A percentile compares a stretch with the other conserved stretches of the same genome.
phyloP scores from a whole-genome alignment of 1,140 invertebrate genomes.

The Drosophila saltans region DNA sequence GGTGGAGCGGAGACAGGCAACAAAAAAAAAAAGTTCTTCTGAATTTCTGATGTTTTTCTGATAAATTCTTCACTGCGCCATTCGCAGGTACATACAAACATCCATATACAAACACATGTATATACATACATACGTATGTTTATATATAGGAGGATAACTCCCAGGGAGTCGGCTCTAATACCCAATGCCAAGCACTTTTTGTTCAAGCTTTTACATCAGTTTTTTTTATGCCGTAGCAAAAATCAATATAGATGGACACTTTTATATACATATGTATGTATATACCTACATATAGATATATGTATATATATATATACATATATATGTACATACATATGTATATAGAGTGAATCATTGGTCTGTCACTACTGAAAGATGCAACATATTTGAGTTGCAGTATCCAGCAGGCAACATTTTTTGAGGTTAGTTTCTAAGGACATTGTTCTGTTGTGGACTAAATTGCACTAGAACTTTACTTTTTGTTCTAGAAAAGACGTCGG shows the following conservation, averaged over 20 bases:
- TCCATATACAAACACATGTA: neutral
- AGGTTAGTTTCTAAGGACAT: constrained; percentile 13
- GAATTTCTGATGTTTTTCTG: constrained; percentile 82
- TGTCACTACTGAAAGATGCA: constrained; percentile 31
- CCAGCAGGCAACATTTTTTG: constrained; percentile 17
- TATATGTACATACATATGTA: constrained; percentile 1
- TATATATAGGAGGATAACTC: constrained; percentile 32
- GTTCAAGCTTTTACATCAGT: constrained; percentile 46
- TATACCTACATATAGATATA: neutral
- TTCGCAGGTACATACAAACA: constrained; percentile 20
- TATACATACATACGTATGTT: constrained; percentile 1
- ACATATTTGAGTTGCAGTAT: constrained; percentile 27
- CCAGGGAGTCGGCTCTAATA: constrained; percentile 1
- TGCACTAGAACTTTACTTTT: too few relatives aligned
- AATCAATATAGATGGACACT: constrained; percentile 71
- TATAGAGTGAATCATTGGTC: constrained; percentile 3
- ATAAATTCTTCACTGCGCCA: constrained; percentile 76
- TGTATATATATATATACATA: constrained; percentile 15
- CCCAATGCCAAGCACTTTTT: constrained; percentile 46
- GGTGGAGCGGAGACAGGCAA: neutral
- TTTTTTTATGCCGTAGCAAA: constrained; percentile 65
- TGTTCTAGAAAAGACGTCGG: too few relatives aligned
- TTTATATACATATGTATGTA: constrained; percentile 25
- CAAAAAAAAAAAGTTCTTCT: constrained; percentile 64
- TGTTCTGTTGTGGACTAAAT: neutral